Percentiles rank a stretch among this genome's conserved stretches.
phyloP scores from a whole-genome alignment of 2,113 vertebrate genomes.

The Forbesichthys papilliferus region DNA sequence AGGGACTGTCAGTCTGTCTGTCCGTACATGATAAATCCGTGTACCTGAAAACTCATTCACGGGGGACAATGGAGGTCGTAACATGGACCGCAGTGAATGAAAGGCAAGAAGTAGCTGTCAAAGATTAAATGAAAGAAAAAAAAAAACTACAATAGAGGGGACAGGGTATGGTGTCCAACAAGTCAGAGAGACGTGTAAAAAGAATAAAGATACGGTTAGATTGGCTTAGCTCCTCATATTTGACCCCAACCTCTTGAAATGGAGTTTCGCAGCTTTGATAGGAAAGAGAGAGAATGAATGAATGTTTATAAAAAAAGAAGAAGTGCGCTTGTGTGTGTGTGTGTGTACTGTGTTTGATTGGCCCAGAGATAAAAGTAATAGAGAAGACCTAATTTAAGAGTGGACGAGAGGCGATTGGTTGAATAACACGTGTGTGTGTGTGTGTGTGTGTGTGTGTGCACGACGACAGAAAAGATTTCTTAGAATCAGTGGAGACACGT shows the following conservation, averaged over 20 bases:
- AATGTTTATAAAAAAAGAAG: background rate
- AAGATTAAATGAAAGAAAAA: slow-evolving; percentile 3
- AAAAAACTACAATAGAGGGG: background rate
- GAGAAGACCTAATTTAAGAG: background rate
- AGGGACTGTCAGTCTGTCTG: slow-evolving; percentile 33
- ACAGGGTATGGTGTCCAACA: background rate
- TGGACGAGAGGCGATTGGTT: background rate
- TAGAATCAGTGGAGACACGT: slow-evolving; percentile 40
- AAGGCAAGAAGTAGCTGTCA: slow-evolving; percentile 1
- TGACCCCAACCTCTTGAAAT: background rate
- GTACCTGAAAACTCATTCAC: slow-evolving; percentile 45
- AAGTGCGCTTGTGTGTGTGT: too few relatives aligned
- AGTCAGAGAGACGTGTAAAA: slow-evolving; percentile 8
- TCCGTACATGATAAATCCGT: slow-evolving; percentile 42
- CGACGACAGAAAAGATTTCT: slow-evolving; percentile 4
- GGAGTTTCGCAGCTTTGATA: background rate
- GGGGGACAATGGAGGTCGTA: slow-evolving; percentile 30
- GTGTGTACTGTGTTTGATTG: background rate
- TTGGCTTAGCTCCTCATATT: background rate
- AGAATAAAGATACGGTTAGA: background rate
- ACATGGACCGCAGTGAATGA: slow-evolving; percentile 22
- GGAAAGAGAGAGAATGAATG: background rate
- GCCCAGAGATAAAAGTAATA: background rate
- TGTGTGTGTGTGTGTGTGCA: background rate
- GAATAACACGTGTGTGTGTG: background rate